These are phyloP conservation scores for Bradypodion ventrale DNA, from an alignment of 2,797 vertebrate species.

Conservation along the genomic window DNA sequence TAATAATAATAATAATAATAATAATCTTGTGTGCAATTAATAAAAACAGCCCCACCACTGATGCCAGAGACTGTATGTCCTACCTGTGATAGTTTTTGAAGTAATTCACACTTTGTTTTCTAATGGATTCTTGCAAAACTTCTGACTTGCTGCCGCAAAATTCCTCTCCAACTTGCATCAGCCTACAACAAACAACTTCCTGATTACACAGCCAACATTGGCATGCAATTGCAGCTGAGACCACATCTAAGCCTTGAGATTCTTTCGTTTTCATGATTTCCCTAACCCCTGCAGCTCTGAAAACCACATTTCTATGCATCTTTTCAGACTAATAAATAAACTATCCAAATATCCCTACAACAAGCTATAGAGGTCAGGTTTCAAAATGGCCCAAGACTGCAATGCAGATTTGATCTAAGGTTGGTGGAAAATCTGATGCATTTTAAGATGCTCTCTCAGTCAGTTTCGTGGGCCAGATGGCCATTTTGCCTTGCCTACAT, in stretches of 20 bases:
- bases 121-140: slow-evolving; percentile 96
- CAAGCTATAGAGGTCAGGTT: background rate
- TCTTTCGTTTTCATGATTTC: background rate
- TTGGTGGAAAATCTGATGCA: background rate
- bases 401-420: background rate
- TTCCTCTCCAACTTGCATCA: slow-evolving; percentile 98
- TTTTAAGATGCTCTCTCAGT: no score
- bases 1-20: no score
- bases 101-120: slow-evolving; percentile 97
- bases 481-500: no score
- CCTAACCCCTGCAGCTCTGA: background rate
- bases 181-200: slow-evolving; percentile 72
- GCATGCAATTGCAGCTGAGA: background rate
- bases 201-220: slow-evolving; percentile 5
- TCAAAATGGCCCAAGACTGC: background rate
- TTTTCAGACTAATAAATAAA: background rate
- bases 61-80: slow-evolving; percentile 39
- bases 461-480: no score
- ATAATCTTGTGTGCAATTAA: background rate
- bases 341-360: background rate
- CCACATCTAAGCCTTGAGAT: background rate
- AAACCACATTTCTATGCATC: background rate
- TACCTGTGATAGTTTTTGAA: slow-evolving; percentile 99
- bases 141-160: slow-evolving; percentile 98
- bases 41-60: background rate